These are phyloP conservation scores for Pycnonotus jocosus DNA, from an alignment of 2,113 vertebrate genomes.

Conservation along the genomic window DNA sequence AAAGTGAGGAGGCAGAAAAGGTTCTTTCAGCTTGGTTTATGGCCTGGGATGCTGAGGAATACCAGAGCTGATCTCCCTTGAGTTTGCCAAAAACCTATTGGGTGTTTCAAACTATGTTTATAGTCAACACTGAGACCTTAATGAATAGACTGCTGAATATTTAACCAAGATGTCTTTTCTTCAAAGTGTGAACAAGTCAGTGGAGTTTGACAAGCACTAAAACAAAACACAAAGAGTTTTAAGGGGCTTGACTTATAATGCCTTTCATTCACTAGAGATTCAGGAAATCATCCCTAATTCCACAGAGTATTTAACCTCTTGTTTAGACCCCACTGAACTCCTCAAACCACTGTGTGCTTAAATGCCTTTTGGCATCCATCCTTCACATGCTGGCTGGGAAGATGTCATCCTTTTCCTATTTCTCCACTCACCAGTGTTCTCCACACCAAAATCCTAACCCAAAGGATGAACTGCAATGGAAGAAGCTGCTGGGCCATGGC, in stretches of 20 bases:
- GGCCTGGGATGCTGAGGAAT: not conserved
- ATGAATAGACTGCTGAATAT: constrained; percentile 46
- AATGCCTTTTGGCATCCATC: not conserved
- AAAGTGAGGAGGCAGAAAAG: not conserved
- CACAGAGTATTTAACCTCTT: constrained; percentile 29
- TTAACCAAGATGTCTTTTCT: constrained; percentile 31
- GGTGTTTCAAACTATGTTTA: not conserved
- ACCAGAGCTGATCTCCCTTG: not conserved
- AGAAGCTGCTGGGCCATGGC: not conserved
- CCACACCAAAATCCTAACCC: not conserved
- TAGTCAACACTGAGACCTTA: not conserved
- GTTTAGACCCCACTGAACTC: constrained; percentile 5
- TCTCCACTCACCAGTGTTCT: not conserved
- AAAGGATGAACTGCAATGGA: not conserved
- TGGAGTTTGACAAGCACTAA: constrained; percentile 39
- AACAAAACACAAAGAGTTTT: constrained; percentile 30
- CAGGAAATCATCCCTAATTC: constrained; percentile 29
- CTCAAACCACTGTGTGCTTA: not conserved
- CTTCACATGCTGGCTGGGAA: not conserved
- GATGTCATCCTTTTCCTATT: not conserved
- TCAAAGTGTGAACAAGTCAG: not conserved
- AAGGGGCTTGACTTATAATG: constrained; percentile 11
- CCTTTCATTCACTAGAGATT: not conserved
- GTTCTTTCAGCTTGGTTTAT: not conserved
- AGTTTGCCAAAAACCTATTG: not conserved